Evolutionary conservation across 2,888 invertebrate species (phyloP).

Genomic region (Drosophila affinis): DNA sequence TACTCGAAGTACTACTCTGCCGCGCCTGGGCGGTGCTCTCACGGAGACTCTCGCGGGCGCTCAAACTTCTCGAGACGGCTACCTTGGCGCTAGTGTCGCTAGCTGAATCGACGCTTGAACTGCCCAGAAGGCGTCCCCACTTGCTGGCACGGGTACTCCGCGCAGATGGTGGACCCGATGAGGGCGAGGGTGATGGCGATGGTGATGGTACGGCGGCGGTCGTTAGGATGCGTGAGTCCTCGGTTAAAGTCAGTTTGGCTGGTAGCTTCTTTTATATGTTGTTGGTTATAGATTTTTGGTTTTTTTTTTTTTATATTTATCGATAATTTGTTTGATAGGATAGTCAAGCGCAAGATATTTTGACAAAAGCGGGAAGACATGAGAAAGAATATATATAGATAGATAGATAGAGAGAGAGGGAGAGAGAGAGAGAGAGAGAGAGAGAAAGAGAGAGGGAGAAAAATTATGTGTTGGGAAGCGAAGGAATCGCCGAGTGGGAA

Average conservation of each 20-base stretch:
- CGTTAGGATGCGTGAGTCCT: slow-evolving; percentile 83
- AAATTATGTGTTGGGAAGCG: slow-evolving; percentile 18
- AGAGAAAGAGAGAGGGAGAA: slow-evolving; percentile 38
- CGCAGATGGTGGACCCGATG: slow-evolving; percentile 85
- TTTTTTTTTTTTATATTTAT: slow-evolving; percentile 20
- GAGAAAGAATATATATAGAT: slow-evolving; percentile 3
- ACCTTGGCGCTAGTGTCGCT: slow-evolving; percentile 86
- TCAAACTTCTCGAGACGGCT: slow-evolving; percentile 86
- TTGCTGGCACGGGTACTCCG: slow-evolving; percentile 87
- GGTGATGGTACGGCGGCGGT: slow-evolving; percentile 83
- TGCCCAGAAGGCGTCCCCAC: slow-evolving; percentile 93
- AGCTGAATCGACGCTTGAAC: slow-evolving; percentile 90
- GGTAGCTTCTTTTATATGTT: slow-evolving; percentile 83
- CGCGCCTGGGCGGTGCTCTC: slow-evolving; percentile 84
- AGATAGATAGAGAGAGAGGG: slow-evolving; percentile 22
- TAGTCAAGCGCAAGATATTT: slow-evolving; percentile 49
- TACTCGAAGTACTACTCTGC: slow-evolving; percentile 84
- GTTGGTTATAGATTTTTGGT: slow-evolving; percentile 25
- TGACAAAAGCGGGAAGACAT: slow-evolving; percentile 10
- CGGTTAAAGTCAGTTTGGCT: slow-evolving; percentile 84
- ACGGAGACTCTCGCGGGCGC: slow-evolving; percentile 85
- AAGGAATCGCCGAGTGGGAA: slow-evolving; percentile 25
- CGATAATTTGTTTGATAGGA: slow-evolving; percentile 32
- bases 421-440: slow-evolving; percentile 36
- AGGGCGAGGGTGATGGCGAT: slow-evolving; percentile 84